phyloP scores from a whole-genome alignment of 2,113 vertebrate genomes.

The Arenaria interpres region DNA sequence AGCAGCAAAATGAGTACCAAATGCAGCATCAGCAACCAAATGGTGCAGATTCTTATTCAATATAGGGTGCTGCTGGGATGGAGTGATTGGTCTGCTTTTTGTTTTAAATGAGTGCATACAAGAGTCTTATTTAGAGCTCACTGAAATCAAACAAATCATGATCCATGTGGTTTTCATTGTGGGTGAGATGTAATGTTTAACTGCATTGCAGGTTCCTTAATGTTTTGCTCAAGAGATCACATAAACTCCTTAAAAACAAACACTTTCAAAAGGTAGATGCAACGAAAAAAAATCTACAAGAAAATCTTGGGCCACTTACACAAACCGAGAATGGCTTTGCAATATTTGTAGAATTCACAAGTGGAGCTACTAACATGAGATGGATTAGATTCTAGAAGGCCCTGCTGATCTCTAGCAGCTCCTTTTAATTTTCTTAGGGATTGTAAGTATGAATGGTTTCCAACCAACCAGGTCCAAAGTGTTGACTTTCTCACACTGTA shows the following conservation, averaged over 20 bases:
- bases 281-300: not conserved
- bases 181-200: not conserved
- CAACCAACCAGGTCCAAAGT: not conserved
- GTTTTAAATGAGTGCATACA: not conserved
- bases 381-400: not conserved
- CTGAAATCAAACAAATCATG: not conserved
- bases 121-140: not conserved
- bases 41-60: not conserved
- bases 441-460: rapidly evolving
- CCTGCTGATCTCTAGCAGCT: not conserved
- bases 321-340: not conserved
- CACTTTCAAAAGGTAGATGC: not conserved
- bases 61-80: not conserved
- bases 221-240: not conserved
- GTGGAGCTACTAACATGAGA: not conserved
- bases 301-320: not conserved
- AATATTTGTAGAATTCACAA: not conserved
- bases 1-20: not conserved
- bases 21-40: not conserved
- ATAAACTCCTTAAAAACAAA: not conserved
- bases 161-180: not conserved
- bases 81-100: not conserved
- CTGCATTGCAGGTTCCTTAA: not conserved
- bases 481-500: not conserved
- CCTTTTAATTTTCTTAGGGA: not conserved